phyloP scores from a whole-genome alignment of 1,140 invertebrate genomes.

The Triops longicaudatus region DNA sequence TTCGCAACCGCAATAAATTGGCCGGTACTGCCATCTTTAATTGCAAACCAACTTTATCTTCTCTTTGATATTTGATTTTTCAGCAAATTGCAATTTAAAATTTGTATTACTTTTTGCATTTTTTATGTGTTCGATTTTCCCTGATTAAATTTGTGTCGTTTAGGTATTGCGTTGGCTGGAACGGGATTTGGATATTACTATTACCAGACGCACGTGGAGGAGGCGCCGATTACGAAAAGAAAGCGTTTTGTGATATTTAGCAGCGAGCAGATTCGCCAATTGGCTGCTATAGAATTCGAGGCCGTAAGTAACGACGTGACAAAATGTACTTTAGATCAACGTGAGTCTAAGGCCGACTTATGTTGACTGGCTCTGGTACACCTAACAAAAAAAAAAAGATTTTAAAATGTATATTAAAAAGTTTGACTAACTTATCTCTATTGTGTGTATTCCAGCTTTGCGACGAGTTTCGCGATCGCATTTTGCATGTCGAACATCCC shows the following conservation, averaged over 20 bases:
- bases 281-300: slow-evolving; percentile 39
- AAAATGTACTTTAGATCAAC: too few relatives aligned
- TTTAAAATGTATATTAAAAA: too few relatives aligned
- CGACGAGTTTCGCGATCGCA: slow-evolving; percentile 35
- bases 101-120: neutral
- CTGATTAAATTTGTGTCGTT: too few relatives aligned
- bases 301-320: slow-evolving; percentile 34
- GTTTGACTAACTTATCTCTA: too few relatives aligned
- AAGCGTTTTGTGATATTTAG: slow-evolving; percentile 47
- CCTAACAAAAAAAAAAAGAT: too few relatives aligned
- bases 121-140: slow-evolving; percentile 20
- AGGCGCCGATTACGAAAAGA: slow-evolving; percentile 46
- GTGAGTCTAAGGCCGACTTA: too few relatives aligned
- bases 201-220: slow-evolving; percentile 45
- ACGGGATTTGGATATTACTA: slow-evolving; percentile 34
- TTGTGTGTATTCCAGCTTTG: slow-evolving; percentile 33
- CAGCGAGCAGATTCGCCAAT: slow-evolving; percentile 41
- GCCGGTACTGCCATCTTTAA: slow-evolving; percentile 24
- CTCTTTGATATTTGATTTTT: slow-evolving; percentile 9
- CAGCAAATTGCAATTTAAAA: neutral
- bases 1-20: slow-evolving; percentile 33
- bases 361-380: too few relatives aligned
- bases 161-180: slow-evolving; percentile 29
- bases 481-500: slow-evolving; percentile 39
- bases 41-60: slow-evolving; percentile 19